These are phyloP conservation scores for Eretmochelys imbricata DNA, from an alignment of 2,113 vertebrate species.

Conservation along the genomic window DNA sequence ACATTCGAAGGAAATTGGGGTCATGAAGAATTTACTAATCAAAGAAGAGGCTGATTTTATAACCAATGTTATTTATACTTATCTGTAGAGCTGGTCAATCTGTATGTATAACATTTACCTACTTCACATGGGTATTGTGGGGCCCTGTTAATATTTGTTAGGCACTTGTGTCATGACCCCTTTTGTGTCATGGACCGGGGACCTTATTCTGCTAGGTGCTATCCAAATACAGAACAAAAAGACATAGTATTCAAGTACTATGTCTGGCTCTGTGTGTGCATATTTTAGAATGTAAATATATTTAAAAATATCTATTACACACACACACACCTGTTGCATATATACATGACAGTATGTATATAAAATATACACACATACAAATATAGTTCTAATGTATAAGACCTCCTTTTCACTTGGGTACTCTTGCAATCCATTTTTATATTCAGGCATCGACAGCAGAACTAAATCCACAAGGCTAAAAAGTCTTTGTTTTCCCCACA, in stretches of 20 bases:
- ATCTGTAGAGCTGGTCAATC: neutral
- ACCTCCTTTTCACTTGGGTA: neutral
- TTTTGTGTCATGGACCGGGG: neutral
- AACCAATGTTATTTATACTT: neutral
- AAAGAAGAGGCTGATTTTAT: neutral
- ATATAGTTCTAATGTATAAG: neutral
- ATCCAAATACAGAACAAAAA: rapidly evolving
- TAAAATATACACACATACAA: neutral
- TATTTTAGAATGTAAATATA: neutral
- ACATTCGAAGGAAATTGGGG: rapidly evolving
- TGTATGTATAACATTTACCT: neutral
- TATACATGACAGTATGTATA: neutral
- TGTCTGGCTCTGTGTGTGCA: neutral
- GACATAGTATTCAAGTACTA: neutral
- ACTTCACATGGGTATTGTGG: neutral
- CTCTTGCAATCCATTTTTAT: neutral
- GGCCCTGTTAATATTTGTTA: neutral
- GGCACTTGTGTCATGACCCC: neutral
- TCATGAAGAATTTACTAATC: neutral
- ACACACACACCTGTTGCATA: neutral
- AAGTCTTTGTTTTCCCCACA: neutral
- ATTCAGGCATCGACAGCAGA: slow-evolving; percentile 12
- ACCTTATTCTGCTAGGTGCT: neutral
- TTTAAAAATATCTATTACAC: neutral
- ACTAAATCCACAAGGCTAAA: neutral